Percentiles rank a stretch among this genome's conserved stretches.
These are phyloP conservation scores for Urophycis tenuis DNA, from an alignment of 2,797 vertebrate genomes.

Conservation along the genomic window DNA sequence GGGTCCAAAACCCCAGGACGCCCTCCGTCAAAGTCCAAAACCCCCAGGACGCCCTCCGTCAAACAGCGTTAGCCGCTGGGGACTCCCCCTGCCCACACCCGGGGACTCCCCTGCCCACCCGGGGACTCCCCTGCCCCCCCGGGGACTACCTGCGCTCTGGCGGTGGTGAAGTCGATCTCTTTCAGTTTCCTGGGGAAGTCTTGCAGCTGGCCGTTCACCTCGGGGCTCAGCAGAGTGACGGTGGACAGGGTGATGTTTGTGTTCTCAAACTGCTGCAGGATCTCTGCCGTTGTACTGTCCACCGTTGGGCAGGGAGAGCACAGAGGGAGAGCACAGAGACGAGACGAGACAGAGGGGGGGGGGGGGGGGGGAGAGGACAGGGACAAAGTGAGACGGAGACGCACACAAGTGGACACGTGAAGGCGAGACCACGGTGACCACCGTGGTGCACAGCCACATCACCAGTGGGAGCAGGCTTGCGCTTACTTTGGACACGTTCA, in stretches of 20 bases:
- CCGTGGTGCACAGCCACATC: no score
- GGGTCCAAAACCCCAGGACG: no score
- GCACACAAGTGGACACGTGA: no score
- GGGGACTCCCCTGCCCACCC: not conserved
- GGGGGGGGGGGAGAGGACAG: not conserved
- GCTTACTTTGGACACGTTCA: slow-evolving; percentile 76
- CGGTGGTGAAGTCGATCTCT: slow-evolving; percentile 46
- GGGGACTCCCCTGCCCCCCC: not conserved
- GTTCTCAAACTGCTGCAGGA: slow-evolving; percentile 59
- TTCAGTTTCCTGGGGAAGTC: slow-evolving; percentile 30
- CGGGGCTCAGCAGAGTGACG: slow-evolving; percentile 63
- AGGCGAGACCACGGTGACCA: no score
- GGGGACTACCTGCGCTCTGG: slow-evolving; percentile 63
- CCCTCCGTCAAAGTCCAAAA: no score
- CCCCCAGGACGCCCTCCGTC: no score
- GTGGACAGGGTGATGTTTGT: slow-evolving; percentile 59
- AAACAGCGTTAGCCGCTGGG: not conserved
- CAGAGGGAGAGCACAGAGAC: not conserved
- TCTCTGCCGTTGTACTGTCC: slow-evolving; percentile 71
- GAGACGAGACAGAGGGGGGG: no score
- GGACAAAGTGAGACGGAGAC: not conserved
- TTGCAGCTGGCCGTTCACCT: slow-evolving; percentile 45
- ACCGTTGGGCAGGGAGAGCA: no score
- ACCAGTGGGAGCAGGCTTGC: not conserved
- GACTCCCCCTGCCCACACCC: no score